Conservation (phyloP, 2,113 vertebrate genomes). For the Anthoscopus minutus region DNA sequence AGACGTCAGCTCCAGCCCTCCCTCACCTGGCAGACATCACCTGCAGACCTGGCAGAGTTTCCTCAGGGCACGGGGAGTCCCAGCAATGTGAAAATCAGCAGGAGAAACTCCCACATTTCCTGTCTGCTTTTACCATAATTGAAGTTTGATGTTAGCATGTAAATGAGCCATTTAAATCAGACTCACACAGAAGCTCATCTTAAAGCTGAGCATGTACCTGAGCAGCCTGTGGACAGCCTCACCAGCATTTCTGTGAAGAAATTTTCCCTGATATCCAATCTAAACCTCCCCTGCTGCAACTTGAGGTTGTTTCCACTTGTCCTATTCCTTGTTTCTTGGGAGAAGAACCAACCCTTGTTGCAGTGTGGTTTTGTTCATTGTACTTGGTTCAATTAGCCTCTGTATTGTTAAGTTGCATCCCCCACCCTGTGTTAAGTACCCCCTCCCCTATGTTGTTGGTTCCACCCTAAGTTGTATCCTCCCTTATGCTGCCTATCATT, state of each 20-base stretch:
- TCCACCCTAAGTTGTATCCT: too few species aligned
- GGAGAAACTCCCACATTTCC: not conserved
- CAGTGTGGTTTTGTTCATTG: too few species aligned
- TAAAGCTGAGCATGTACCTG: not conserved
- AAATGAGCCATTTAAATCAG: not conserved
- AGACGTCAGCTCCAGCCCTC: not conserved
- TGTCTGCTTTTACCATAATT: not conserved
- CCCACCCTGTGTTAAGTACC: too few species aligned
- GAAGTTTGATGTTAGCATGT: not conserved
- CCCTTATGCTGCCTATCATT: too few species aligned
- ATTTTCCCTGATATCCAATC: not conserved
- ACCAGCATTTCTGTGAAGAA: not conserved
- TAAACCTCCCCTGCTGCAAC: not conserved
- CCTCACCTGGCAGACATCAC: not conserved
- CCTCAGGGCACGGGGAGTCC: fast-evolving
- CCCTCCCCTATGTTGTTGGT: too few species aligned
- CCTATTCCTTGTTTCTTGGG: not conserved
- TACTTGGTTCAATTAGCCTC: too few species aligned
- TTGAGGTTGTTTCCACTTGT: not conserved
- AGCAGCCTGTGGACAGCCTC: not conserved
- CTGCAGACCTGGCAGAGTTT: not conserved
- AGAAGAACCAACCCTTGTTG: not conserved
- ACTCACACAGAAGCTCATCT: not conserved
- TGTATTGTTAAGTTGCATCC: too few species aligned
- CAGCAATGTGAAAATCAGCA: not conserved